Base-by-base conservation (phyloP, 2,888 invertebrate species). In the Ectobius pallidus region DNA sequence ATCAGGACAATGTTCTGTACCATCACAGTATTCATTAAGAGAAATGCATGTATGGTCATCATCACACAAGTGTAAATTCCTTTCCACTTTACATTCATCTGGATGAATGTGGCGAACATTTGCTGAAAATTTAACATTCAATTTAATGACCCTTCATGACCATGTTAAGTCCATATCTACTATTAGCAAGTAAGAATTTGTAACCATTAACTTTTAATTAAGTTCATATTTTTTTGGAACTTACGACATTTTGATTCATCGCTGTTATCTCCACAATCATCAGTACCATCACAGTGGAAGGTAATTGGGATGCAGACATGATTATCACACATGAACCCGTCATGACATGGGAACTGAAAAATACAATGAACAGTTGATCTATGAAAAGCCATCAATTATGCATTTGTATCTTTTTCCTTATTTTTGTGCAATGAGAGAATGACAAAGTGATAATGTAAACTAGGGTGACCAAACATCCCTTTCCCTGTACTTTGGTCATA, bases 1-100 rank as follows among this genome's bases (percentile, higher is more conserved):
- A 81, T 91, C 91, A 0, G 84, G 82, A 78, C 91, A 91, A 72
- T 91, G 85, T 0, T 79, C 39, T 2, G 79, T 81, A 0, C 82
- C 84, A 78, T 91, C 85, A 77, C 92, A 92, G 0, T 87, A 85
- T 68, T 84, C 78, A 0, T 79, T 76, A 1, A 88, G 74, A 1
- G 81, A 76, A 25, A 91, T 82, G 77, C 91, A 91, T n/a, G 83
- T 84, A 11, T 80, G 79, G 44, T 85, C 86, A 77, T 87, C 83
- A 3, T 80, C 79, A 75, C 90, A 90, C 7, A 87, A 80, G 77
- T 85, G 90, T 70, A 84, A 83, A 0, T 83, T 80, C 22, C 84
- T 79, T 30, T 86, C 83, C 14, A 84, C 77, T 20, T 81, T 85
- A 77, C 90, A 90, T 32, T 68, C 69, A 32, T 72, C 22, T 3